Evolutionary conservation across 2,797 vertebrate species (phyloP), one percentile per base, ranked within the genome.

Genomic region (Phoxinus dragarum): DNA sequence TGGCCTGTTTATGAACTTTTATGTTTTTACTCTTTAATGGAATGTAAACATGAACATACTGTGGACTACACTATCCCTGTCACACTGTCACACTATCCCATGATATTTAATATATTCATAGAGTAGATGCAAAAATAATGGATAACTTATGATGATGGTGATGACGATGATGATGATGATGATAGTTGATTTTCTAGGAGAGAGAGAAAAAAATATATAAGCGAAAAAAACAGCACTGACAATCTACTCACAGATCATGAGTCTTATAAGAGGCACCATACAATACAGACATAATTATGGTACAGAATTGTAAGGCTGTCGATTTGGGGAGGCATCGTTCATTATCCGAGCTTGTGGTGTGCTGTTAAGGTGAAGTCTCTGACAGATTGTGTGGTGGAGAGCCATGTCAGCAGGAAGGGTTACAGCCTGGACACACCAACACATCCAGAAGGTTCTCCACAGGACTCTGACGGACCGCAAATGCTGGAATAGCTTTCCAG

Each of bases 401-500:
- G 90, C 90, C 73, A 76, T 85, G 86, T 88, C 88, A 88, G 69
- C 83, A 77, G 89, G 91, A 91, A 87, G 80, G 93, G 93, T 93
- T 91, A 93, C 92, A 93, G 94, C 93, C 91, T 89, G 90, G 80
- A 89, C 82, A 85, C 89, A 86, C 89, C 74, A 80, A 88, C 89
- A 88, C 87, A 92, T 94, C 94, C 95, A 96, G 95, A 96, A 94
- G 94, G 94, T 93, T 91, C 94, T 93, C 94, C 38, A 89, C 94
- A 92, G 93, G 94, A 94, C 90, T 92, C 92, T 92, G 93, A 92
- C 90, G 87, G 90, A 88, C 93, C 92, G 90, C 77, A 89, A 92
- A 94, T 95, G 95, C 93, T 94, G 95, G 95, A 94, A 95, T 88
- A 85, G 91, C 93, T 94, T 94, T 94, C 94, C 95, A 83, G 94